These are phyloP conservation scores for Sylvietta virens DNA, from an alignment of 2,113 vertebrate genomes.

Conservation along the genomic window DNA sequence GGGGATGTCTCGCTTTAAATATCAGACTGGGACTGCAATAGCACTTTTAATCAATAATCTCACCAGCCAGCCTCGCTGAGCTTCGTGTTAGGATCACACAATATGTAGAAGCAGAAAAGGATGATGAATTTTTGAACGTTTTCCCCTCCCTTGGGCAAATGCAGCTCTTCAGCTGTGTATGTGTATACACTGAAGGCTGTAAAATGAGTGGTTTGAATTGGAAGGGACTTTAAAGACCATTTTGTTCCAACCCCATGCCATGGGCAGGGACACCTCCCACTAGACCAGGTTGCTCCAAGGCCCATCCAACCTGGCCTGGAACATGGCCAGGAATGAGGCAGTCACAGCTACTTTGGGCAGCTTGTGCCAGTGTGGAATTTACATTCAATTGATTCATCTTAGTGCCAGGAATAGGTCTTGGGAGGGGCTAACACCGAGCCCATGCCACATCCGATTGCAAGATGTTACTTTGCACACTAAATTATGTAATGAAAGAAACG, in stretches of 20 bases:
- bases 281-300: background rate
- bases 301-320: background rate
- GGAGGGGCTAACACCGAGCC: rapidly evolving
- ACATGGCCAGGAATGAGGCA: background rate
- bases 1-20: background rate
- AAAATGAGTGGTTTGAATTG: background rate
- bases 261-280: background rate
- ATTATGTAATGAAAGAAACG: background rate
- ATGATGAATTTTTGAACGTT: background rate
- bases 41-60: background rate
- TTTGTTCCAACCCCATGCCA: background rate
- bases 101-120: background rate
- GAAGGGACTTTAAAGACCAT: background rate
- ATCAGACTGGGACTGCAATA: background rate
- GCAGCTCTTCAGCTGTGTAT: background rate
- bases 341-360: background rate
- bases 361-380: background rate
- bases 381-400: background rate
- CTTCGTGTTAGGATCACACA: rapidly evolving
- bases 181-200: background rate
- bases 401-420: background rate
- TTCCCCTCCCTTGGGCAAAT: background rate
- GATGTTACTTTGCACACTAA: background rate
- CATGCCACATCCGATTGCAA: background rate
- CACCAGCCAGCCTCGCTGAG: rapidly evolving